phyloP scores from a whole-genome alignment of 2,113 vertebrate species.

The Microcebus griseorufus region DNA sequence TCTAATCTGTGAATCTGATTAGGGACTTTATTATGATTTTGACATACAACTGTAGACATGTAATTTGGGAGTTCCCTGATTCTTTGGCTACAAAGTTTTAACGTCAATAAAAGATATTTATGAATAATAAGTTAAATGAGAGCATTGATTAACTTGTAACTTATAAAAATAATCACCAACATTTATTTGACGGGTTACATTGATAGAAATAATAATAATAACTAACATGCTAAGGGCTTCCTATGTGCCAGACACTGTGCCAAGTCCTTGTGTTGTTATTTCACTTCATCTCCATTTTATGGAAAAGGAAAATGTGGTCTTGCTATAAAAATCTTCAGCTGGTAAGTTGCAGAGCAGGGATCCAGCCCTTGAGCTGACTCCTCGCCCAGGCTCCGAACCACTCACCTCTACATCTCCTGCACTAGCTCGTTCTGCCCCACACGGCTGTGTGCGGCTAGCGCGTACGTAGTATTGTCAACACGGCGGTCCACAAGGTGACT shows the following conservation, averaged over 20 bases:
- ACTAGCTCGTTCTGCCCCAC: fast-evolving
- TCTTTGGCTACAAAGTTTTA: not conserved
- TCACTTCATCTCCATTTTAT: conserved; percentile 1
- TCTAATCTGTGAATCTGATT: not conserved
- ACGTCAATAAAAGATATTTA: not conserved
- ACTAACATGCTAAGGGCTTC: not conserved
- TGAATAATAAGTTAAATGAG: conserved; percentile 13
- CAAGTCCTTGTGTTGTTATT: not conserved
- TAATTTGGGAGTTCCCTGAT: not conserved
- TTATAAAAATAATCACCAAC: not conserved
- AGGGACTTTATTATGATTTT: not conserved
- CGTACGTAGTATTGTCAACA: no score
- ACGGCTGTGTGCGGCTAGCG: not conserved
- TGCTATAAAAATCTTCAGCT: not conserved
- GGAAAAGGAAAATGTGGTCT: not conserved
- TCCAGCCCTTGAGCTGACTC: not conserved
- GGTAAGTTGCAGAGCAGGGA: not conserved
- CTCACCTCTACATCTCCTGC: not conserved
- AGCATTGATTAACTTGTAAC: not conserved
- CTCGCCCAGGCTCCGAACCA: not conserved
- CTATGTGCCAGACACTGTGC: not conserved
- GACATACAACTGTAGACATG: not conserved
- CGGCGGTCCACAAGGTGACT: no score
- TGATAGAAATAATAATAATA: not conserved
- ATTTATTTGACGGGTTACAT: not conserved